Percentiles rank a stretch among this genome's conserved stretches.
These are phyloP conservation scores for Cariama cristata DNA, from an alignment of 2,113 vertebrate genomes.

Conservation along the genomic window DNA sequence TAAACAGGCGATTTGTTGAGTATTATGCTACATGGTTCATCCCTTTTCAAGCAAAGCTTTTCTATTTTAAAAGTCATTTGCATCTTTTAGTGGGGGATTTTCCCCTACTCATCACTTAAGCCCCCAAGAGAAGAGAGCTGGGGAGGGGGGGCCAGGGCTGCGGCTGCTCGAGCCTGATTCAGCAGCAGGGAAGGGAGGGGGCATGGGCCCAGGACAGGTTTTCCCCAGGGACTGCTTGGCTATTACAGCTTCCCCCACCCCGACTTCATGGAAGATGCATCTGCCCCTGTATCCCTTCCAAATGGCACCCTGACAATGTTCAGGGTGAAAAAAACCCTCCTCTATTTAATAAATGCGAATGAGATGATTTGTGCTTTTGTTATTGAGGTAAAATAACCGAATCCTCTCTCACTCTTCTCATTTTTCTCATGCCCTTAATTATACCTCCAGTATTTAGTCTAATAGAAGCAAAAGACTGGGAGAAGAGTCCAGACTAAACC, in stretches of 20 bases:
- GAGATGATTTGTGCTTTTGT: neutral
- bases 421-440: neutral
- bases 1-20: constrained; percentile 42
- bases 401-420: neutral
- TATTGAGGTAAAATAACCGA: neutral
- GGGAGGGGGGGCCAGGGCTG: neutral
- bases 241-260: neutral
- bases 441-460: neutral
- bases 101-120: constrained; percentile 20
- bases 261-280: neutral
- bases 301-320: neutral
- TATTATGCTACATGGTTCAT: constrained; percentile 30
- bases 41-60: constrained; percentile 51
- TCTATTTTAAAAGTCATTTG: constrained; percentile 52
- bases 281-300: neutral
- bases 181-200: neutral
- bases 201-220: neutral
- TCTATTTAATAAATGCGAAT: neutral
- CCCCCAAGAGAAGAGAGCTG: neutral
- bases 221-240: neutral
- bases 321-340: rapidly evolving
- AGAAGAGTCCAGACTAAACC: neutral
- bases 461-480: neutral
- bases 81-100: constrained; percentile 53
- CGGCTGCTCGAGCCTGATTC: neutral